Evolutionary conservation across 1,140 invertebrate genomes (phyloP).

Genomic region (Drosophila cardini): DNA sequence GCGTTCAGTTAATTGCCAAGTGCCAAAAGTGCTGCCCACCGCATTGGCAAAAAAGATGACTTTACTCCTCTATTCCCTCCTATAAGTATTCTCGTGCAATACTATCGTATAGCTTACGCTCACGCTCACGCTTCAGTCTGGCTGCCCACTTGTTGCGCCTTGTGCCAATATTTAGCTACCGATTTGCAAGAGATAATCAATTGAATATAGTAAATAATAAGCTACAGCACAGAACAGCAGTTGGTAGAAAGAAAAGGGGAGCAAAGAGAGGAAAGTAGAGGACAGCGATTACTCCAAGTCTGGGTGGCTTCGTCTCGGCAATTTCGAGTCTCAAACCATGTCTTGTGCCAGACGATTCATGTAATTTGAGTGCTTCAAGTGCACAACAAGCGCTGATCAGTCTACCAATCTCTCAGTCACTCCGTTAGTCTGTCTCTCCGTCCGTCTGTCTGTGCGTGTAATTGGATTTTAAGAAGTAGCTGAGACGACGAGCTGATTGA

Average conservation of each 20-base stretch:
- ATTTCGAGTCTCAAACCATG: slow-evolving; percentile 70
- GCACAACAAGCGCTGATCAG: slow-evolving; percentile 52
- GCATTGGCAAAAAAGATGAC: slow-evolving; percentile 1
- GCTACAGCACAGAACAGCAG: slow-evolving; percentile 33
- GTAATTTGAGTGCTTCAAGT: slow-evolving; percentile 68
- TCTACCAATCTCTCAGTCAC: slow-evolving; percentile 30
- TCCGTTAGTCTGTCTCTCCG: slow-evolving; percentile 1
- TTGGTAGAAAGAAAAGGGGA: background rate
- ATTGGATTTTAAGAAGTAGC: slow-evolving; percentile 82
- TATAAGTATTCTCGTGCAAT: background rate
- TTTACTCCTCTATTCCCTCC: background rate
- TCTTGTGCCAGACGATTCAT: slow-evolving; percentile 57
- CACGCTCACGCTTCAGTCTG: slow-evolving; percentile 7
- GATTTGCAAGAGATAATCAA: slow-evolving; percentile 81
- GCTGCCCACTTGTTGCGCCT: slow-evolving; percentile 75
- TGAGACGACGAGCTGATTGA: slow-evolving; percentile 67
- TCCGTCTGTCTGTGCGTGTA: slow-evolving; percentile 59
- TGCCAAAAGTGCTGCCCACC: slow-evolving; percentile 70
- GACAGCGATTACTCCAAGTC: slow-evolving; percentile 7
- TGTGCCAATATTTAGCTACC: slow-evolving; percentile 80
- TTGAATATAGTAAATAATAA: slow-evolving; percentile 80
- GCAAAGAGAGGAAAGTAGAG: background rate
- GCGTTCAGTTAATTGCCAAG: slow-evolving; percentile 49
- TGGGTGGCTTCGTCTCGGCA: slow-evolving; percentile 65
- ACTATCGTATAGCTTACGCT: slow-evolving; percentile 1